Conservation (phyloP, 2,797 vertebrate genomes). For the Epinephelus awoara region DNA sequence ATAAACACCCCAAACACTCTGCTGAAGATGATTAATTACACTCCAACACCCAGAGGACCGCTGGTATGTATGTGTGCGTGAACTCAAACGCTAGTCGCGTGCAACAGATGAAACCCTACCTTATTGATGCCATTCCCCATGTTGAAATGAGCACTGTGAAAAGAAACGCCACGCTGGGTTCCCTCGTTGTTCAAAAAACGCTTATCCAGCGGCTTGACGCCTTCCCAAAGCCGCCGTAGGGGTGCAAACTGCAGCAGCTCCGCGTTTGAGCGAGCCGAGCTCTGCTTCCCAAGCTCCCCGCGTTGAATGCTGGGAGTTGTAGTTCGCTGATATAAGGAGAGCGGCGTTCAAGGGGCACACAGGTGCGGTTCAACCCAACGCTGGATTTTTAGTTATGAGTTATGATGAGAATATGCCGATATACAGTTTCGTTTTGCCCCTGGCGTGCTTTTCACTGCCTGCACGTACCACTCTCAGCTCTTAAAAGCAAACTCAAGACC, state of each 20-base stretch:
- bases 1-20: not conserved
- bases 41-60: constrained; percentile 4
- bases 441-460: too few species aligned
- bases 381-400: not conserved
- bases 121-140: constrained; percentile 89
- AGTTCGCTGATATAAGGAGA: constrained; percentile 46
- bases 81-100: constrained; percentile 19
- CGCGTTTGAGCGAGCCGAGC: constrained; percentile 40
- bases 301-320: constrained; percentile 74
- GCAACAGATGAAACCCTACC: constrained; percentile 69
- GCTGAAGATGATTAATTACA: not conserved
- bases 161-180: not conserved
- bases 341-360: not conserved
- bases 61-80: not conserved
- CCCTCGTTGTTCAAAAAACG: constrained; percentile 8
- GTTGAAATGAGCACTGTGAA: constrained; percentile 19
- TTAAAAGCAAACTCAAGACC: too few species aligned
- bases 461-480: too few species aligned
- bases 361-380: not conserved
- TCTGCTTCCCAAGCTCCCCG: constrained; percentile 37
- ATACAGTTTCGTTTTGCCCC: too few species aligned
- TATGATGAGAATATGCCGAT: constrained; percentile 13
- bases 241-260: constrained; percentile 32
- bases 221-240: constrained; percentile 35
- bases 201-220: constrained; percentile 18